Evolutionary conservation across 2,888 invertebrate genomes (phyloP).

Genomic region (Cylindroiulus punctatus): DNA sequence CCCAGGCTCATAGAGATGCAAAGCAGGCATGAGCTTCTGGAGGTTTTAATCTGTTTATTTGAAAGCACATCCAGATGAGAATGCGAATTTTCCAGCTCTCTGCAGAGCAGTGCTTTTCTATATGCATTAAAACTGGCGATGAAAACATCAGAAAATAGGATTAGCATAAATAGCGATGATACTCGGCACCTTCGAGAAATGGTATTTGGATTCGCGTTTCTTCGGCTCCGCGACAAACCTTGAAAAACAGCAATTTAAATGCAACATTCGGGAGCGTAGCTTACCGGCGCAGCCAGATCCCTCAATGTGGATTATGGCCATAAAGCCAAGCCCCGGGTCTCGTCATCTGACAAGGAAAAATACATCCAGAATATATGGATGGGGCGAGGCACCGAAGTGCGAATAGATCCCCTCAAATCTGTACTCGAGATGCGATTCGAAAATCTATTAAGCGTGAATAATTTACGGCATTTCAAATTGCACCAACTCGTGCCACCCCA

Average conservation of each 20-base stretch:
- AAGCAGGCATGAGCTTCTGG: background rate
- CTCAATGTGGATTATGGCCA: background rate
- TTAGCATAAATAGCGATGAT: background rate
- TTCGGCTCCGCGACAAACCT: background rate
- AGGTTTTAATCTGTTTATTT: constrained; percentile 3
- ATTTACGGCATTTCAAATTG: background rate
- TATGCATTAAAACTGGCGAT: background rate
- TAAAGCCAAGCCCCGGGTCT: background rate
- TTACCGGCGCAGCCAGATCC: background rate
- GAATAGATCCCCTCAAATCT: constrained; percentile 6
- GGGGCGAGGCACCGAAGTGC: background rate
- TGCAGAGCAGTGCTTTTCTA: background rate
- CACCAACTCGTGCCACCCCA: background rate
- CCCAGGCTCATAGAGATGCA: background rate
- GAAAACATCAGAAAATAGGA: background rate
- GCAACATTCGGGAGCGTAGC: constrained; percentile 6
- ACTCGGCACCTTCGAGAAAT: background rate
- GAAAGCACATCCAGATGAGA: background rate
- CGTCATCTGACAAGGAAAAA: background rate
- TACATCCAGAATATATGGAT: constrained; percentile 4
- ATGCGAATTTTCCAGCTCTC: no score
- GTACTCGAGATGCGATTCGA: background rate
- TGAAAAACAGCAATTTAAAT: constrained; percentile 21
- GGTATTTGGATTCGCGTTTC: background rate
- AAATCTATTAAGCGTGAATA: constrained; percentile 22